Conservation (phyloP, 2,888 invertebrate species). For the Fabriciana adippe region DNA sequence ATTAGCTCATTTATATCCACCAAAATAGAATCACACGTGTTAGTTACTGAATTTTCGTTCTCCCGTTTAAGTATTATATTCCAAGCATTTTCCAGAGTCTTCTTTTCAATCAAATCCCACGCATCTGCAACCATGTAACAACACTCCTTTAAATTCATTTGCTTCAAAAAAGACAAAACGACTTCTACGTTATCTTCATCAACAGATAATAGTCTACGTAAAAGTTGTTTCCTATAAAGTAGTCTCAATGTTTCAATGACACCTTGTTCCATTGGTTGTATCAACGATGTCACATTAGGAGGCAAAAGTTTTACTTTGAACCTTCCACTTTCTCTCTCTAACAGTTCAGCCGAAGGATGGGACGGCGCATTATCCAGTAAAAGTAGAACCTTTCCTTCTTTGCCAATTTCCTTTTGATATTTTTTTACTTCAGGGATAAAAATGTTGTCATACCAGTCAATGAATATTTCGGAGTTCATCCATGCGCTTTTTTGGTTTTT, state of each 20-base stretch:
- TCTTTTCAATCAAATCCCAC: conserved; percentile 36
- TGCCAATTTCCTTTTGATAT: conserved; percentile 33
- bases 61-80: conserved; percentile 34
- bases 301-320: conserved; percentile 39
- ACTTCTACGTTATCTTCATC: conserved; percentile 36
- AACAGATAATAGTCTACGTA: conserved; percentile 37
- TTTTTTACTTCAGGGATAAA: conserved; percentile 39
- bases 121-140: conserved; percentile 39
- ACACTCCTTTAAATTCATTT: conserved; percentile 41
- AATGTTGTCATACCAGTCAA: conserved; percentile 39
- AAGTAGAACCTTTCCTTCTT: conserved; percentile 34
- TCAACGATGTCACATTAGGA: conserved; percentile 39
- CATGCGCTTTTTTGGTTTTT: conserved; percentile 31
- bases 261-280: conserved; percentile 43
- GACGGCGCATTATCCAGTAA: conserved; percentile 37
- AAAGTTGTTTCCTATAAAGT: conserved; percentile 42
- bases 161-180: conserved; percentile 30
- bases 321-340: conserved; percentile 38
- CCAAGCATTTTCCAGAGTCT: conserved; percentile 36
- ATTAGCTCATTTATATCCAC: conserved; percentile 36
- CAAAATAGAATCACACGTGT: conserved; percentile 36
- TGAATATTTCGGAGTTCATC: conserved; percentile 28
- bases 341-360: conserved; percentile 39
- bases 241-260: conserved; percentile 41
- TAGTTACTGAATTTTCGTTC: conserved; percentile 30